Base-by-base conservation (phyloP, 1,140 invertebrate genomes). In the Potamilus streckersoni region DNA sequence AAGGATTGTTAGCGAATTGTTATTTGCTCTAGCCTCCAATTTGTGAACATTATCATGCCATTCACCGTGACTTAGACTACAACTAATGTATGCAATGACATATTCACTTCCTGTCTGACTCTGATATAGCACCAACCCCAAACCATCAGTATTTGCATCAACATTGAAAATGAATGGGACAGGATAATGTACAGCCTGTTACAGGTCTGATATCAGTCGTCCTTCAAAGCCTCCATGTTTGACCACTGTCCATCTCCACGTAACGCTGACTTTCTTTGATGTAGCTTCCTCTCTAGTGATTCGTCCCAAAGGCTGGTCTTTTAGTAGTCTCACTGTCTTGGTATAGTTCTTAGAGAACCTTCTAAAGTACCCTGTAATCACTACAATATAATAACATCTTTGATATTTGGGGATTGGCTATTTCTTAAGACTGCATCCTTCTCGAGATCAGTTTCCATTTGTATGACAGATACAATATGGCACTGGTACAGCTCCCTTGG, bases 1-100 rank as follows among this genome's bases (percentile, higher is more conserved):
- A 8, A 77, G 58, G 20, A 79, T 71, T 2, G 76, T 80, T n/a
- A 83, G 58, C 19, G 82, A 80, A 71, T 82, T 83, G 68, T 82
- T 82, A 65, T 83, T 75, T n/a, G 80, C 82, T 31, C 49, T 19
- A 15, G 81, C 78, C n/a, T 79, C 80, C 13, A 76, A 27, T 58
- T 77, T 73, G 31, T 79, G 74, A 14, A 74, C 69, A 15, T 69
- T 56, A 49, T 71, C 70, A 15, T 76, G 64, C 58, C 60, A 19
- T 56, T 76, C 74, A 20, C 27, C 17, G 15, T 57, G 23, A 16
- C 38, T 63, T 12, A 71, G 38, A 16, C 74, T 63, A 66, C 69
- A 23, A 56, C 62, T 71, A 15, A 57, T 69, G 71, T 71, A 76
- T 11, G 68, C 69, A n/a, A 76, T 69, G n/a, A 76, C 69, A 16